These are phyloP conservation scores for Sebastes schlegelii DNA, from an alignment of 2,113 vertebrate genomes.

Conservation along the genomic window DNA sequence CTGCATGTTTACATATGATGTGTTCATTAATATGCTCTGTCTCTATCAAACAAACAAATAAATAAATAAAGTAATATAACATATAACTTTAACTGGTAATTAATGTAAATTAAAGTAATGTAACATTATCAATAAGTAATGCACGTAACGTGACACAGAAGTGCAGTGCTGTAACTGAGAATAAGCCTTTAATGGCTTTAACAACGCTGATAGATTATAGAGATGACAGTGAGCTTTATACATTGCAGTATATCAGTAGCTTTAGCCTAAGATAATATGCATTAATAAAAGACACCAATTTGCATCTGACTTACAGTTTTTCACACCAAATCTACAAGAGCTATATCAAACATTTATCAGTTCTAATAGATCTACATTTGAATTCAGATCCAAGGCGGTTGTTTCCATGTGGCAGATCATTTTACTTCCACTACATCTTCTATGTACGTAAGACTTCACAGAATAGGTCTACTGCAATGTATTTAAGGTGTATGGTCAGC, in stretches of 20 bases:
- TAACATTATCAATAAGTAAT: too few relatives aligned
- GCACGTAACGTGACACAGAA: too few relatives aligned
- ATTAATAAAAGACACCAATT: neutral
- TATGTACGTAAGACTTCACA: neutral
- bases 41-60: too few relatives aligned
- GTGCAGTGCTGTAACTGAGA: too few relatives aligned
- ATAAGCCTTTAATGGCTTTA: neutral
- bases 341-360: slow-evolving; percentile 5
- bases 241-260: neutral
- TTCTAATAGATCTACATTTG: slow-evolving; percentile 1
- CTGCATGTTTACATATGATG: too few relatives aligned
- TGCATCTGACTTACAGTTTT: neutral
- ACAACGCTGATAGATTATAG: neutral
- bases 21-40: too few relatives aligned
- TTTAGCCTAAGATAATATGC: neutral
- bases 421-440: neutral
- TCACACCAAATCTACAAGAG: slow-evolving; percentile 4
- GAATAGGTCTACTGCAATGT: neutral
- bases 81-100: too few relatives aligned
- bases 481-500: neutral
- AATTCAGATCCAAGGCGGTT: neutral
- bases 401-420: neutral
- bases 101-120: too few relatives aligned
- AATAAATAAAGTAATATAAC: too few relatives aligned
- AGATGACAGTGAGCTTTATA: neutral